Evolutionary conservation across 2,888 invertebrate genomes (phyloP).

Genomic region (Eretmocerus hayati): DNA sequence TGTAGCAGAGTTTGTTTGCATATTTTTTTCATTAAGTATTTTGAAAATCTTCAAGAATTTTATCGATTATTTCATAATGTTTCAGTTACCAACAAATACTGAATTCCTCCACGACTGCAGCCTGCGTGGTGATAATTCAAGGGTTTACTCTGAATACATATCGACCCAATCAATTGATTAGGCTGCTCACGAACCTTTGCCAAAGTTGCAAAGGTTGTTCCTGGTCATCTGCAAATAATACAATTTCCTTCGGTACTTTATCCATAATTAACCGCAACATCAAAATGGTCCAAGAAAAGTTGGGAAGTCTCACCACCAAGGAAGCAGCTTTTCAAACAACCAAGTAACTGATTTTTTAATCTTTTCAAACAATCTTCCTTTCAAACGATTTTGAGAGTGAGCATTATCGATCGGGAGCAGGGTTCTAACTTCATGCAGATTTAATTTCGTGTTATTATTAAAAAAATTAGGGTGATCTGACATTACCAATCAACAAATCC

Average conservation of each 20-base stretch:
- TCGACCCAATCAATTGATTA: conserved; percentile 11
- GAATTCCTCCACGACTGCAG: conserved; percentile 23
- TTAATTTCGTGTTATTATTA: too few species aligned
- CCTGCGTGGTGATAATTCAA: conserved; percentile 25
- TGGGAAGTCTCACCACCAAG: conserved; percentile 1
- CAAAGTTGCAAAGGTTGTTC: conserved; percentile 10
- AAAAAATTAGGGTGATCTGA: too few species aligned
- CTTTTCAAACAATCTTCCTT: background rate
- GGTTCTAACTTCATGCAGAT: too few species aligned
- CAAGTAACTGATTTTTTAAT: conserved; percentile 12
- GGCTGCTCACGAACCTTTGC: conserved; percentile 30
- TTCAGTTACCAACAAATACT: conserved; percentile 15
- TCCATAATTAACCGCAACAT: background rate
- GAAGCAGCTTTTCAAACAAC: conserved; percentile 8
- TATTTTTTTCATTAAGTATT: too few species aligned
- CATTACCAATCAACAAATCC: too few species aligned
- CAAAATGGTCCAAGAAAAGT: conserved; percentile 21
- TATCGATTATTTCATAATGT: too few species aligned
- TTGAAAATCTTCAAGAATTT: too few species aligned
- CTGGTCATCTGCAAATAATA: conserved; percentile 1
- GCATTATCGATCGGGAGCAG: too few species aligned
- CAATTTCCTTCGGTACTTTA: background rate
- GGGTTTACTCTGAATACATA: background rate
- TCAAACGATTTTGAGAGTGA: too few species aligned
- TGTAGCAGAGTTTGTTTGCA: too few species aligned